Conservation (phyloP, 2,113 vertebrate genomes). For the Ivindomyrus marchei region DNA sequence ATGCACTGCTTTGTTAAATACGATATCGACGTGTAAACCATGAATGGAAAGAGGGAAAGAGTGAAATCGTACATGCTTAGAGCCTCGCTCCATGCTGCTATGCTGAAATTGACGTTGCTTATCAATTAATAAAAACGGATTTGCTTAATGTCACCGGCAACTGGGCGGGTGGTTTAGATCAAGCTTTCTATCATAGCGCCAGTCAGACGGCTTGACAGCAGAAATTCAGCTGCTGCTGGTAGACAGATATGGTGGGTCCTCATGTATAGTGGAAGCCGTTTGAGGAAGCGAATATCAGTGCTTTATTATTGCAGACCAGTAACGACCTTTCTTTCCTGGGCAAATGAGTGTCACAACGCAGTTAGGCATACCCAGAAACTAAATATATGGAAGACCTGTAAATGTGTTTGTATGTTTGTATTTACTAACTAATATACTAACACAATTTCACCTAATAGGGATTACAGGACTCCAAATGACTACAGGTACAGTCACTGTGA, state of each 20-base stretch:
- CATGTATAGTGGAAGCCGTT: neutral
- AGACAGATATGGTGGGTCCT: neutral
- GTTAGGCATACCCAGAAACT: neutral
- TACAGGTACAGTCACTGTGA: neutral
- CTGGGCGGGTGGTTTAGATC: conserved; percentile 22
- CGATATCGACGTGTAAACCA: neutral
- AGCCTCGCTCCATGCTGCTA: neutral
- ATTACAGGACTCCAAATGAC: neutral
- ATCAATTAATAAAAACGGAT: conserved; percentile 45
- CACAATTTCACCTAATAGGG: neutral
- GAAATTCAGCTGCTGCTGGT: conserved; percentile 2
- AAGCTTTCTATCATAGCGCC: neutral
- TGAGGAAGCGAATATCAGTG: conserved; percentile 7
- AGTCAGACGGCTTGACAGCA: neutral
- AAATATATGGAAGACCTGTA: neutral
- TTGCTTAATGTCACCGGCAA: conserved; percentile 38
- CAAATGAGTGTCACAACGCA: neutral
- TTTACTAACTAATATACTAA: neutral
- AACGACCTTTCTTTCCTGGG: neutral
- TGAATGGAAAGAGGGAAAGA: neutral
- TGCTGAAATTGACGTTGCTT: conserved; percentile 18
- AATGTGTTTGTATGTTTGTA: neutral
- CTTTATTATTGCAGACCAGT: neutral
- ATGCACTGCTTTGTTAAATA: neutral
- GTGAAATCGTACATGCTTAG: neutral